Evolutionary conservation across 1,140 invertebrate genomes (phyloP), one percentile per base, ranked within the genome.

Genomic region (Notospermus geniculatus): DNA sequence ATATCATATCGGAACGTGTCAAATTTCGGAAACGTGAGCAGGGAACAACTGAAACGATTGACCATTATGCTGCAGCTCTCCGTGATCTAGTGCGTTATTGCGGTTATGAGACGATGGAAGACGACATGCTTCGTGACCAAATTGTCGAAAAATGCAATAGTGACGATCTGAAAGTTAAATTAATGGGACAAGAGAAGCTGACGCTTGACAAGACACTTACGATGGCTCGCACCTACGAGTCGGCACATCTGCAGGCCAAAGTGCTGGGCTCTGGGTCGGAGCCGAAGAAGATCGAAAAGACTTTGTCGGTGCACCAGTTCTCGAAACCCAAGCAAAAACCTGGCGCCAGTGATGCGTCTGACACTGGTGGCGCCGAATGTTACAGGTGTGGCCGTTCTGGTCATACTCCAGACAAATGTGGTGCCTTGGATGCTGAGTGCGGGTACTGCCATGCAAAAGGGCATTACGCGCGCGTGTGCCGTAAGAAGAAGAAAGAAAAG

Each of bases 401-500:
- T 27, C 46, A 50, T 27, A 27, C 46, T 23, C 46, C 46, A 7
- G 46, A 50, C n/a, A 23, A 19, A 27, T 50, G 46, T 50, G 46
- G 46, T n/a, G 46, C 46, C 5, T 50, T 50, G 25, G 46, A 50
- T 5, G 46, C 46, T 7, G 46, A 50, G 25, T 50, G 46, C n/a
- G 46, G 19, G 4, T 50, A 50, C n/a, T 50, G 46, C 25, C n/a
- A 50, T 9, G n/a, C 9, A 4, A 50, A 50, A n/a, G 46, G 46
- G 25, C 46, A 50, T 50, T 50, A 50, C n/a, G 46, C 46, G 9
- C 4, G 46, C 4, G n/a, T 7, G n/a, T 50, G 46, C n/a, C 46
- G 46, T 50, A 50, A 50, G n/a, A 50, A 50, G 46, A 50, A 50
- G 25, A 23, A 19, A 50, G 46, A 50, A 50, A 50, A 50, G 25